Evolutionary conservation across 2,797 vertebrate species (phyloP).

Genomic region (Podargus strigoides): DNA sequence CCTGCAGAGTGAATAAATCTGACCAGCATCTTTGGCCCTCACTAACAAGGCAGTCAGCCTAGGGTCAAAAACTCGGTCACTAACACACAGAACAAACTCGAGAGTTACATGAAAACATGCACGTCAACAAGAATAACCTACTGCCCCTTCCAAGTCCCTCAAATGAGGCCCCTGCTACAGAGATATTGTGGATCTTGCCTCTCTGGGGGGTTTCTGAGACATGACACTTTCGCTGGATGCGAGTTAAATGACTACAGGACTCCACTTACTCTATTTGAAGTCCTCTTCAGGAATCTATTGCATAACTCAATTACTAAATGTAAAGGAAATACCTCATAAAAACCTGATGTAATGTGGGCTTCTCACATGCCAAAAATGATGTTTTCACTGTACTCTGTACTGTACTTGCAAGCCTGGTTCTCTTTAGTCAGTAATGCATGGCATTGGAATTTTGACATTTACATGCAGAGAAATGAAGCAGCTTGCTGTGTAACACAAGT

Average conservation of each 20-base stretch:
- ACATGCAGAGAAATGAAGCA: background rate
- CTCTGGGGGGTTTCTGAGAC: background rate
- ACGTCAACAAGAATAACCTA: background rate
- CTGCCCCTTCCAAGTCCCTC: accelerated
- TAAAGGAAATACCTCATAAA: background rate
- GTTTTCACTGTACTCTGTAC: background rate
- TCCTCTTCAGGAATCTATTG: background rate
- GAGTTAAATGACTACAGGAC: background rate
- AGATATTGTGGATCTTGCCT: background rate
- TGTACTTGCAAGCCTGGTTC: background rate
- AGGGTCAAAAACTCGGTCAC: background rate
- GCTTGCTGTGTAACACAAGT: background rate
- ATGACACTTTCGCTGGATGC: background rate
- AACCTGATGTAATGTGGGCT: accelerated
- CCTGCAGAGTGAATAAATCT: background rate
- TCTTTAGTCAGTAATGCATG: background rate
- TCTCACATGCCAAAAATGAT: background rate
- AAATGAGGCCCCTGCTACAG: background rate
- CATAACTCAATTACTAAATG: background rate
- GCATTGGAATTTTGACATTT: background rate
- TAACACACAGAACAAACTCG: background rate
- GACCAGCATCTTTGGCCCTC: background rate
- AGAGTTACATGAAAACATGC: background rate
- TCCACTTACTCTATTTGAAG: background rate
- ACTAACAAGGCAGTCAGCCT: background rate